Base-by-base conservation (phyloP, 2,888 invertebrate genomes). In the Antheraea assamensis region DNA sequence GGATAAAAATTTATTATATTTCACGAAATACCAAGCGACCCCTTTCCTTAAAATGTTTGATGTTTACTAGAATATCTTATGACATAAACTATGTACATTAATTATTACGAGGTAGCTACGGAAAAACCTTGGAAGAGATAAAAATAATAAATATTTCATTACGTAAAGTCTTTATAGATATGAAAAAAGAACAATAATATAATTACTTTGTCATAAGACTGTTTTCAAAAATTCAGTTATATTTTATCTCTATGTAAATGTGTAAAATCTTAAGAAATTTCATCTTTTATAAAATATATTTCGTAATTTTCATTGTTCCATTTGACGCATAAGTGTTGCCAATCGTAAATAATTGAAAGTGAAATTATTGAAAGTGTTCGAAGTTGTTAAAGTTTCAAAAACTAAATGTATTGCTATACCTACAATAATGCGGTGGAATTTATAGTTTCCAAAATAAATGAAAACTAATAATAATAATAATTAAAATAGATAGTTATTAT, bases 371-470 rank as follows among this genome's bases (percentile, higher is more conserved):
- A 79, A 79, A 68, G 64, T 77, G 75, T 79, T 82, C 80, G 77
- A 80, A 81, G 79, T 81, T 80, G 80, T 82, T 84, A 79, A 83
- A 81, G 77, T 79, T 84, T 81, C 83, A 83, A 81, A 83, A 58
- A 24, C n/a, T 58, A 58, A 58, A 76, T 79, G 80, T 82, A 78
- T 82, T 80, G 24, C 79, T 82, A 81, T 83, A 83, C 81, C 81
- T 86, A 88, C 86, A 90, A 90, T 88, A 90, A 92, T 85, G 87
- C 88, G 85, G 90, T 81, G 92, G 92, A 93, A 92, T 93, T 92
- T 90, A 92, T 91, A 89, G 85, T 88, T 91, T 90, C 88, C 90
- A 85, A 83, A 31, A 55, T 74, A 35, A 73, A 70, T 49, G 52
- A 55, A 71, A 73, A 80, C 81, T 82, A 84, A 73, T 80, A 81